phyloP scores from a whole-genome alignment of 2,888 invertebrate species.

The Lomographa bimaculata region DNA sequence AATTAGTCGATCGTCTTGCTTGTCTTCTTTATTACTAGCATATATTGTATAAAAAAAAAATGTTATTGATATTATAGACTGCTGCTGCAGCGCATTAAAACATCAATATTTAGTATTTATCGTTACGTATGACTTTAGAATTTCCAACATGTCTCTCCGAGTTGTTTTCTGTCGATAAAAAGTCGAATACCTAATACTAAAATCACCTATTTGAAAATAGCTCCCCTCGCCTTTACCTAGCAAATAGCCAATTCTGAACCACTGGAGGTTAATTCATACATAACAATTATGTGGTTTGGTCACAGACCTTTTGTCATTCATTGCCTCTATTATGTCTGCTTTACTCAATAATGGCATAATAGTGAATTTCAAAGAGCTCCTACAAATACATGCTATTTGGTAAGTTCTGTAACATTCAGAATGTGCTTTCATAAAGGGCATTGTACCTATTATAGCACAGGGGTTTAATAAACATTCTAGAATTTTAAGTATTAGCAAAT shows the following conservation, averaged over 20 bases:
- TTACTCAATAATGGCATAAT: slow-evolving; percentile 54
- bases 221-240: neutral
- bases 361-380: slow-evolving; percentile 40
- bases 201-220: slow-evolving; percentile 17
- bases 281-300: slow-evolving; percentile 34
- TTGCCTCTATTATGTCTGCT: slow-evolving; percentile 36
- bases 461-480: neutral
- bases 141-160: too few relatives aligned
- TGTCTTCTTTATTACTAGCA: too few relatives aligned
- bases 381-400: slow-evolving; percentile 40
- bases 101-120: too few relatives aligned
- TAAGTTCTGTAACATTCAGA: slow-evolving; percentile 37
- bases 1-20: too few relatives aligned
- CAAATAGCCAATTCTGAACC: slow-evolving; percentile 23
- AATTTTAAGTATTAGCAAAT: slow-evolving; percentile 14
- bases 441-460: slow-evolving; percentile 9
- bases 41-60: too few relatives aligned
- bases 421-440: slow-evolving; percentile 19
- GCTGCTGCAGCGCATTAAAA: too few relatives aligned
- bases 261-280: slow-evolving; percentile 30
- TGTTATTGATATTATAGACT: too few relatives aligned
- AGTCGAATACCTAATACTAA: too few relatives aligned
- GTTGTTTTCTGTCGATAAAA: too few relatives aligned
- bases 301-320: slow-evolving; percentile 33
- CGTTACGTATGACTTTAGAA: too few relatives aligned